Evolutionary conservation across 2,797 vertebrate genomes (phyloP).

Genomic region (Glossophaga mutica): DNA sequence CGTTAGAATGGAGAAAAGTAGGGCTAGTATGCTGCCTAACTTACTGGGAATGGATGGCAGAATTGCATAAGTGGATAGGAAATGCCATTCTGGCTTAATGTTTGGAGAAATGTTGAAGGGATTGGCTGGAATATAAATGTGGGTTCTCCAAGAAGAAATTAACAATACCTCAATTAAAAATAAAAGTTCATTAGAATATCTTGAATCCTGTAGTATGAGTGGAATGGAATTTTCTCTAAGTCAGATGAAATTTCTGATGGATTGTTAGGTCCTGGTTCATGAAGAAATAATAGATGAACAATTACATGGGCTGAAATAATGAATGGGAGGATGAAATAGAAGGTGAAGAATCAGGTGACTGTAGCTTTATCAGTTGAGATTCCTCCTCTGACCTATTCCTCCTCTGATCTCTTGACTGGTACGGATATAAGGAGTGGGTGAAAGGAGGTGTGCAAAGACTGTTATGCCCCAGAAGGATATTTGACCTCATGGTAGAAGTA

Average conservation of each 20-base stretch:
- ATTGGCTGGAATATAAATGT: conserved; percentile 14
- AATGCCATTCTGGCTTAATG: conserved; percentile 77
- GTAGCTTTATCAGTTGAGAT: neutral
- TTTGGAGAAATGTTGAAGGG: neutral
- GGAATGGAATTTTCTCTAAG: conserved; percentile 68
- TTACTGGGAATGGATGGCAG: conserved; percentile 62
- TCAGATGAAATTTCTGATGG: neutral
- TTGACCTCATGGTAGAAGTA: conserved; percentile 78
- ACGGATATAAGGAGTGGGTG: conserved; percentile 45
- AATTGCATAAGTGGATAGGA: conserved; percentile 75
- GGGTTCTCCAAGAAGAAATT: neutral
- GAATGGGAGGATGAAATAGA: conserved; percentile 72
- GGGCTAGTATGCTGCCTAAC: conserved; percentile 23
- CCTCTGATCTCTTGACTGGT: rapidly evolving
- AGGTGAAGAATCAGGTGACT: conserved; percentile 22
- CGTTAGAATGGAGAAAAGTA: neutral
- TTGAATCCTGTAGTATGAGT: neutral
- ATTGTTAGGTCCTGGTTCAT: conserved; percentile 75
- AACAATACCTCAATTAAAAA: neutral
- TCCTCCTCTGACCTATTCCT: neutral
- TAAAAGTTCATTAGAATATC: neutral
- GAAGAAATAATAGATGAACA: conserved; percentile 45
- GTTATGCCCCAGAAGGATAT: conserved; percentile 44
- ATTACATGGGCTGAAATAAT: rapidly evolving
- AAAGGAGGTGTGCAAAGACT: conserved; percentile 71